Percentiles rank a stretch among this genome's conserved stretches.
phyloP scores from a whole-genome alignment of 92 coral and sea anemone species.

The Paragorgia papillata region DNA sequence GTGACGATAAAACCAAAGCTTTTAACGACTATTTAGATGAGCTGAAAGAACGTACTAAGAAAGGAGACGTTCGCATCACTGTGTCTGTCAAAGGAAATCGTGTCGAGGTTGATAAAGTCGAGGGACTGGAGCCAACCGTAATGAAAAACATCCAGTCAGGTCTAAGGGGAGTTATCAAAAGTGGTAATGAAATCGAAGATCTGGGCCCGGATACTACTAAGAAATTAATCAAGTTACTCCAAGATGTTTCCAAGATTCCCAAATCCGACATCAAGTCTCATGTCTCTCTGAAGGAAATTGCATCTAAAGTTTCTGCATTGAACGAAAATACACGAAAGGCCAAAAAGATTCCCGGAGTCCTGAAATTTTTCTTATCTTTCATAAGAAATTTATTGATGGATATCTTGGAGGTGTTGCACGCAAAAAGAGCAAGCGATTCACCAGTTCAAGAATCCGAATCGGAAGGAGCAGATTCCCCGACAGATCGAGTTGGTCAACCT shows the following conservation, averaged over 20 bases:
- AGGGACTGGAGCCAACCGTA: conserved; percentile 27
- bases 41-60: conserved; percentile 23
- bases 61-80: conserved; percentile 22
- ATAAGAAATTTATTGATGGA: conserved; percentile 36
- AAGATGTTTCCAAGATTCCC: conserved; percentile 3
- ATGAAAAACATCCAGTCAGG: conserved; percentile 15
- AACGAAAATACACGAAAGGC: conserved; percentile 19
- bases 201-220: conserved; percentile 15
- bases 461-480: neutral
- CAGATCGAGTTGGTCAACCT: neutral
- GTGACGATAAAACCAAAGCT: conserved; percentile 27
- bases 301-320: conserved; percentile 2
- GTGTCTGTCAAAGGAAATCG: conserved; percentile 6
- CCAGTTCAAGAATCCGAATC: no score
- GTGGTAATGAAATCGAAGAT: conserved; percentile 24
- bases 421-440: neutral
- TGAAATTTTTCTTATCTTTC: conserved; percentile 26
- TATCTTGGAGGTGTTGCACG: conserved; percentile 11
- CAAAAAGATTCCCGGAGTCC: conserved; percentile 18
- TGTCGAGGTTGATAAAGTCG: conserved; percentile 13
- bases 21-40: conserved; percentile 37
- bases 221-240: neutral
- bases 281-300: conserved; percentile 9
- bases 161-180: conserved; percentile 11
- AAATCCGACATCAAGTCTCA: conserved; percentile 21